Percentiles rank a stretch among this genome's conserved stretches.
Evolutionary conservation across 1,140 invertebrate species (phyloP).

Genomic region (Lepidotrigona ventralis): DNA sequence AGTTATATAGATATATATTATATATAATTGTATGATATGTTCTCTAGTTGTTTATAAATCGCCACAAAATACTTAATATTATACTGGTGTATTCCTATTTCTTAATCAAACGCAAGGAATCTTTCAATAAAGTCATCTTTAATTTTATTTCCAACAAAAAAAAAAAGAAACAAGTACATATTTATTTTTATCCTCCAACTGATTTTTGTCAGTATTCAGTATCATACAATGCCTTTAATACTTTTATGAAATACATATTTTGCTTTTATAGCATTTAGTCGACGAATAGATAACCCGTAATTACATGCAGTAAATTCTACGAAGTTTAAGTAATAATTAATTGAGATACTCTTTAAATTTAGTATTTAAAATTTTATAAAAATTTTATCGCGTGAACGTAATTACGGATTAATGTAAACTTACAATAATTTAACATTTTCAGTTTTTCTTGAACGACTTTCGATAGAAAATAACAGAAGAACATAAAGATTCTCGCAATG

Average conservation of each 20-base stretch:
- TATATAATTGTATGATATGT: conserved; percentile 69
- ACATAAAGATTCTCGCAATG: not conserved
- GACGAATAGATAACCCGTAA: conserved; percentile 3
- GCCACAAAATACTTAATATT: conserved; percentile 58
- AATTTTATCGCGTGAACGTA: not conserved
- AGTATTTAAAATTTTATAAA: not conserved
- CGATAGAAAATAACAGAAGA: conserved; percentile 14
- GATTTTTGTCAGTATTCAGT: not conserved
- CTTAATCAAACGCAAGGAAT: conserved; percentile 44
- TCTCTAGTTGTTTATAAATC: conserved; percentile 66
- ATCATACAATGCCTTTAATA: not conserved
- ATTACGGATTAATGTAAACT: conserved; percentile 17
- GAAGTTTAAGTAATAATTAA: not conserved
- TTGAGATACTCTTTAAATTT: not conserved
- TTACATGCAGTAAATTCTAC: not conserved
- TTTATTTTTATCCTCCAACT: conserved; percentile 33
- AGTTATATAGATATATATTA: conserved; percentile 52
- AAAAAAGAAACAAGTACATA: conserved; percentile 25
- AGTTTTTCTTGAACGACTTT: not conserved
- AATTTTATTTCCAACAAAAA: conserved; percentile 47
- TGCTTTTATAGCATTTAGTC: not conserved
- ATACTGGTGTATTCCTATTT: conserved; percentile 51
- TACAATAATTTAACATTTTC: not conserved
- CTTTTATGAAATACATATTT: not conserved
- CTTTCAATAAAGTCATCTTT: conserved; percentile 51